Conservation (phyloP, 1,140 invertebrate genomes). For the Adelges cooleyi region DNA sequence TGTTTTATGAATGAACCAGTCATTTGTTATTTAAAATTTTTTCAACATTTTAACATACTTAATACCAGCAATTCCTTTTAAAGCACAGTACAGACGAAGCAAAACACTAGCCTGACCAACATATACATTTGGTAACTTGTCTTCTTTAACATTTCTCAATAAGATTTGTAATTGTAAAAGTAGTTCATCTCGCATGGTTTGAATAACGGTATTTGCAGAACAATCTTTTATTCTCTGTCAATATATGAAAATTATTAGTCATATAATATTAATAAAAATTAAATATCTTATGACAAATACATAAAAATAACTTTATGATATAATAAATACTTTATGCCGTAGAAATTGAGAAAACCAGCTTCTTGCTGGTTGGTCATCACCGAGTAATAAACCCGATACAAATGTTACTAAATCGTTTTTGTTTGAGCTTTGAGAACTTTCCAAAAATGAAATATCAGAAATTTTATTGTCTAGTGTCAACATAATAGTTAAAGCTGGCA, state of each 20-base stretch:
- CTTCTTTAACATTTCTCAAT: constrained; percentile 43
- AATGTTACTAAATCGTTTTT: constrained; percentile 60
- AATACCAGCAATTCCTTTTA: constrained; percentile 81
- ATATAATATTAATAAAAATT: not conserved
- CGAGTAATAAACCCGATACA: constrained; percentile 77
- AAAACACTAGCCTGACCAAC: constrained; percentile 71
- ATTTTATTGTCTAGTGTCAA: constrained; percentile 49
- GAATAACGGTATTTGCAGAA: constrained; percentile 51
- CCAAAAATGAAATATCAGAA: constrained; percentile 9
- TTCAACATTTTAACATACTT: constrained; percentile 47
- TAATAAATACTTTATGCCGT: constrained; percentile 60
- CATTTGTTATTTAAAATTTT: not conserved
- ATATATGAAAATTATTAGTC: constrained; percentile 14
- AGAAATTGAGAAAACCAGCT: constrained; percentile 89
- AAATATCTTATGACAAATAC: not conserved
- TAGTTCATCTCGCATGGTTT: constrained; percentile 64
- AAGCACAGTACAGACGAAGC: constrained; percentile 76
- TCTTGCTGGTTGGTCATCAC: constrained; percentile 76
- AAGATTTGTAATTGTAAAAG: constrained; percentile 48
- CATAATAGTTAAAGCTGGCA: constrained; percentile 74
- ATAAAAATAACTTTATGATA: not conserved
- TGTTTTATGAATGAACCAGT: too few species aligned
- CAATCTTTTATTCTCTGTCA: constrained; percentile 59
- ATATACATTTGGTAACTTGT: constrained; percentile 49
- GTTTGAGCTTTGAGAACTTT: not conserved